Percentiles rank a stretch among this genome's conserved stretches.
Conservation (phyloP, 2,797 vertebrate genomes). For the Luscinia megarhynchos region DNA sequence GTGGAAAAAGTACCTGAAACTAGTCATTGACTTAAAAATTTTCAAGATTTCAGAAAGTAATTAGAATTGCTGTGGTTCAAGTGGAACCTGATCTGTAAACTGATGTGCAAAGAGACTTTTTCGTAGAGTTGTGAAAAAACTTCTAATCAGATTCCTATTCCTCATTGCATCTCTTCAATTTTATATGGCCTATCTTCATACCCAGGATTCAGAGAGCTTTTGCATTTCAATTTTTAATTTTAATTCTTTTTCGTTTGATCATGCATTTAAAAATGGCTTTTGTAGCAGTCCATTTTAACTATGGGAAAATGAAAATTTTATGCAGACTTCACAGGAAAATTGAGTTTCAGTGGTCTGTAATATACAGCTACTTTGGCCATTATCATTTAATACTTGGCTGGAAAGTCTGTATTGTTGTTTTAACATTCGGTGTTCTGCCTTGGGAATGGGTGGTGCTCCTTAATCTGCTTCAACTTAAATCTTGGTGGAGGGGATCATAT, state of each 20-base stretch:
- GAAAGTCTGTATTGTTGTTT: conserved; percentile 54
- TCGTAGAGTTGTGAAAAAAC: neutral
- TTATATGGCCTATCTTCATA: neutral
- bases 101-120: neutral
- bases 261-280: neutral
- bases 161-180: neutral
- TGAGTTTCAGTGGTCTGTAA: conserved; percentile 14
- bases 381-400: conserved; percentile 22
- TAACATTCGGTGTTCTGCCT: conserved; percentile 66
- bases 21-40: neutral
- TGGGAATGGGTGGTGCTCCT: conserved; percentile 72
- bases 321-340: neutral
- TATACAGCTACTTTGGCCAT: neutral
- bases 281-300: conserved; percentile 6
- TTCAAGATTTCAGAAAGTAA: neutral
- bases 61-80: neutral
- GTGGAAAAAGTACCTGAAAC: neutral
- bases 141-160: neutral
- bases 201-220: neutral
- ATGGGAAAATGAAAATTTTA: conserved; percentile 5
- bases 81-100: neutral
- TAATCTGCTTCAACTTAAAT: conserved; percentile 58
- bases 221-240: neutral
- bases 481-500: conserved; percentile 59
- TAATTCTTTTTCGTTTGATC: neutral